Conservation (phyloP, 2,113 vertebrate genomes). For the Daphoenositta chrysoptera region DNA sequence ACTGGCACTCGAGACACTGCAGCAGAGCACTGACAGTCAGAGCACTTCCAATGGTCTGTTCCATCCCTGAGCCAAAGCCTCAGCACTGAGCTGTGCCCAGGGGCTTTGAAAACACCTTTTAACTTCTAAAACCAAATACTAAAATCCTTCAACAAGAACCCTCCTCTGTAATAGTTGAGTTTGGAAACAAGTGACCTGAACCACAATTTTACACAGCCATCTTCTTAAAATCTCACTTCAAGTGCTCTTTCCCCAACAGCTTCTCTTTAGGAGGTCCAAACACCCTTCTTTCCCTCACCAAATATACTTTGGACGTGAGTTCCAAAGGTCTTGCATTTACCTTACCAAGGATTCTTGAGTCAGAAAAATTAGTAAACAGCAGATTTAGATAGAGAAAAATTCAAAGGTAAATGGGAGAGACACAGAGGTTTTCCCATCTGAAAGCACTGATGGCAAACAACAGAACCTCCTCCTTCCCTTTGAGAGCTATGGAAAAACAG, state of each 20-base stretch:
- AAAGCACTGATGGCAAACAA: neutral
- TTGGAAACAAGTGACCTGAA: neutral
- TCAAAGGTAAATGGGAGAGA: neutral
- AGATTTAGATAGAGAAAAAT: neutral
- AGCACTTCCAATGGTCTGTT: neutral
- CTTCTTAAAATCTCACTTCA: neutral
- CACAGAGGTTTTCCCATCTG: no score
- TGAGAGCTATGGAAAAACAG: neutral
- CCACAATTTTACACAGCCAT: neutral
- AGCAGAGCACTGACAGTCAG: neutral
- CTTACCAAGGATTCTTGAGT: neutral
- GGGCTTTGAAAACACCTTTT: neutral
- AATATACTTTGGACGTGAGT: neutral
- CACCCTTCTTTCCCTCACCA: neutral
- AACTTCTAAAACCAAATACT: neutral
- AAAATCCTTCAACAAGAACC: neutral
- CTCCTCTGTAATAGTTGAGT: neutral
- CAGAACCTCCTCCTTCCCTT: neutral
- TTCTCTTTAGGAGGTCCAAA: neutral
- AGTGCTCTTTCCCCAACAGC: neutral
- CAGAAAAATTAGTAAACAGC: neutral
- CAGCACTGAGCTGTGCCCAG: neutral
- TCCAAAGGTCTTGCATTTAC: neutral
- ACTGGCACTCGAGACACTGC: fast-evolving
- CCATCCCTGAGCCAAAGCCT: neutral